Conservation (phyloP, 2,888 invertebrate species). For the Mesorhabditis sp. region DNA sequence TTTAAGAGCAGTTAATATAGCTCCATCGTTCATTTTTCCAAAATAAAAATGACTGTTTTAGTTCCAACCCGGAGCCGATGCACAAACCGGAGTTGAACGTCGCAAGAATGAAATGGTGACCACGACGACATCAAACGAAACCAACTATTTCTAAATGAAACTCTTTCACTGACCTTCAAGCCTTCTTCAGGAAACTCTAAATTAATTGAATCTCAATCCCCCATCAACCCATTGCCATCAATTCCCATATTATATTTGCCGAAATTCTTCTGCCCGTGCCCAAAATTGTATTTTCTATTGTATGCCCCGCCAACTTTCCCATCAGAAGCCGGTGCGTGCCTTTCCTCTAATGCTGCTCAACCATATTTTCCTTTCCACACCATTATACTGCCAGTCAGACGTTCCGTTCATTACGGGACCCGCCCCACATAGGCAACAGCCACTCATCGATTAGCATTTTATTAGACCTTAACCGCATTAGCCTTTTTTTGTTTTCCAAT, state of each 20-base stretch:
- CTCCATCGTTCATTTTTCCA: background rate
- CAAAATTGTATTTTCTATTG: background rate
- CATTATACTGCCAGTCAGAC: too few relatives aligned
- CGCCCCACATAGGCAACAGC: too few relatives aligned
- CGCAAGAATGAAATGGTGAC: slow-evolving; percentile 36
- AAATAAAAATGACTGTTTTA: slow-evolving; percentile 14
- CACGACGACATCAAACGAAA: slow-evolving; percentile 41
- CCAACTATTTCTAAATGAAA: slow-evolving; percentile 38
- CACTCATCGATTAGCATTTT: too few relatives aligned
- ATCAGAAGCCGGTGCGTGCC: background rate
- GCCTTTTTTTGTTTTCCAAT: too few relatives aligned
- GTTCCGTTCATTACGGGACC: too few relatives aligned
- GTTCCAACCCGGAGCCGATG: slow-evolving; percentile 40
- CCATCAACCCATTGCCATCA: background rate
- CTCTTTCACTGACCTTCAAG: slow-evolving; percentile 3
- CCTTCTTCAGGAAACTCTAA: background rate
- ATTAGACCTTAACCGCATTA: too few relatives aligned
- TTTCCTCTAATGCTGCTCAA: background rate
- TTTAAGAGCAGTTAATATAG: background rate
- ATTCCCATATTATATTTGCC: background rate
- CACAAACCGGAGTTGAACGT: slow-evolving; percentile 38
- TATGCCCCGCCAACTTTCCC: background rate
- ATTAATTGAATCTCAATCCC: background rate
- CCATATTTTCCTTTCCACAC: too few relatives aligned
- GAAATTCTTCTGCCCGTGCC: background rate